Percentiles rank a stretch among this genome's conserved stretches.
Evolutionary conservation across 2,888 invertebrate genomes (phyloP).

Genomic region (Panorpa germanica): DNA sequence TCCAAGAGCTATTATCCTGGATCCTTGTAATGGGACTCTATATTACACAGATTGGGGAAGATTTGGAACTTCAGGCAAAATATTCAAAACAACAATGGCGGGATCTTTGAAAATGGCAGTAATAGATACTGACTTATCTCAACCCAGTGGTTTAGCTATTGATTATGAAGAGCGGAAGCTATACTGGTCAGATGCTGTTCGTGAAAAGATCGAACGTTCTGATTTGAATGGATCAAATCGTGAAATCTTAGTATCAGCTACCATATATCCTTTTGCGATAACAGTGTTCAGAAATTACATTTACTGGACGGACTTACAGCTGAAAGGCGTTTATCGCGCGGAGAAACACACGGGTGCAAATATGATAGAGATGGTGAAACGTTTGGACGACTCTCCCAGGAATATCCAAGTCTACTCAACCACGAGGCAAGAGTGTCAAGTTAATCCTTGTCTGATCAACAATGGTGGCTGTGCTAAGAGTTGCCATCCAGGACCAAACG

Average conservation of each 20-base stretch:
- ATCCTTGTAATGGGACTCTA: slow-evolving; percentile 89
- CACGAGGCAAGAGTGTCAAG: slow-evolving; percentile 56
- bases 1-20: slow-evolving; percentile 86
- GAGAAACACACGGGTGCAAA: slow-evolving; percentile 94
- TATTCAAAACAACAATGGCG: slow-evolving; percentile 90
- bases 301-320: slow-evolving; percentile 90
- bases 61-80: slow-evolving; percentile 83
- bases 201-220: slow-evolving; percentile 88
- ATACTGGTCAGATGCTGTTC: slow-evolving; percentile 95
- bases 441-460: slow-evolving; percentile 70
- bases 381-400: slow-evolving; percentile 80
- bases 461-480: slow-evolving; percentile 94
- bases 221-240: slow-evolving; percentile 73
- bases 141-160: slow-evolving; percentile 88
- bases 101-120: slow-evolving; percentile 80
- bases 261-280: slow-evolving; percentile 90
- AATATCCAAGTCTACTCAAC: slow-evolving; percentile 79
- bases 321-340: slow-evolving; percentile 86
- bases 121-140: slow-evolving; percentile 76
- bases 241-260: slow-evolving; percentile 70
- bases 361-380: slow-evolving; percentile 83
- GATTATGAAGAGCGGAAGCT: slow-evolving; percentile 85
- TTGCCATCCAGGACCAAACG: slow-evolving; percentile 77
- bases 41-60: slow-evolving; percentile 95
- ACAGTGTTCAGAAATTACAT: slow-evolving; percentile 80